phyloP scores from a whole-genome alignment of 2,888 invertebrate genomes.

The Orchestes rusci region DNA sequence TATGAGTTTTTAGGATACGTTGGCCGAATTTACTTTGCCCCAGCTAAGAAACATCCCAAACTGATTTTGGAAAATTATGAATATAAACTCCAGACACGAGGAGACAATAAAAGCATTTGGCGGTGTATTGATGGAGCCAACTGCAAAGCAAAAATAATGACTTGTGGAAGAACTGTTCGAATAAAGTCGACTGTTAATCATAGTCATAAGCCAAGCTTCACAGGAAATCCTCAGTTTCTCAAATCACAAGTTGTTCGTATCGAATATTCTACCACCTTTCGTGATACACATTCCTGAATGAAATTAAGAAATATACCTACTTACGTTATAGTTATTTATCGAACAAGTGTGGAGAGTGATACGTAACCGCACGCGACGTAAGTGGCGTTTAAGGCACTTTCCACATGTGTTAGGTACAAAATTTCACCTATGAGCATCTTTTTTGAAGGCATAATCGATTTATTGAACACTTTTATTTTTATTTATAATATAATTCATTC shows the following conservation, averaged over 20 bases:
- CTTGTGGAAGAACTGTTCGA: slow-evolving; percentile 8
- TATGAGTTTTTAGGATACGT: slow-evolving; percentile 6
- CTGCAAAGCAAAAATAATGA: slow-evolving; percentile 21
- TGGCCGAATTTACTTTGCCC: slow-evolving; percentile 3
- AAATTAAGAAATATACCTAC: too few species aligned
- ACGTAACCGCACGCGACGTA: too few species aligned
- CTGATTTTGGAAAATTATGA: slow-evolving; percentile 15
- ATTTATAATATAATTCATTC: too few species aligned
- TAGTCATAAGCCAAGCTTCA: slow-evolving; percentile 21
- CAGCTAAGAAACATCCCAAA: slow-evolving; percentile 13
- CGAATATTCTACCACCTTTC: background rate
- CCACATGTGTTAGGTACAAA: too few species aligned
- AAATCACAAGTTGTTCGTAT: slow-evolving; percentile 8
- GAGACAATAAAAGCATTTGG: slow-evolving; percentile 10
- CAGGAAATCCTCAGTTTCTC: slow-evolving; percentile 3
- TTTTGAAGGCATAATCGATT: too few species aligned
- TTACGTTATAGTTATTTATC: too few species aligned
- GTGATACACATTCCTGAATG: too few species aligned
- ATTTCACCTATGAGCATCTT: too few species aligned
- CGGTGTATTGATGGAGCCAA: slow-evolving; percentile 4
- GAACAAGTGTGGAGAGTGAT: too few species aligned
- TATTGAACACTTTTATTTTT: too few species aligned
- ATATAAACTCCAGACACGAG: slow-evolving; percentile 6
- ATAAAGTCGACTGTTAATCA: slow-evolving; percentile 8
- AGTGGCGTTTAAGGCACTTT: too few species aligned